Conservation (phyloP, 2,888 invertebrate genomes). For the Dichetophora obliterata region DNA sequence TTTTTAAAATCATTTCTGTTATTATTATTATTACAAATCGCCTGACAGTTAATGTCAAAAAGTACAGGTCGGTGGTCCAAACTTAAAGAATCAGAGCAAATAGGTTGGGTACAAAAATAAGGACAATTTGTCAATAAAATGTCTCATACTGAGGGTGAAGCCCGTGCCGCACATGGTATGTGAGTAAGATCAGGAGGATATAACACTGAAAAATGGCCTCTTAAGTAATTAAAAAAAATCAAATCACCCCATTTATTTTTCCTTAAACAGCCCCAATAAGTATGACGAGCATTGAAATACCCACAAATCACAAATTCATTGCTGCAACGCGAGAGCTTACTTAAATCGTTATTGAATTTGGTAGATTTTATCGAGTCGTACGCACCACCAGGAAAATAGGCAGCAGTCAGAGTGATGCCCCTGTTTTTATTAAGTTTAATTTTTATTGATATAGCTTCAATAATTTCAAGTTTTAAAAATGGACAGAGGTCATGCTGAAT, state of each 20-base stretch:
- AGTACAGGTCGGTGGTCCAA: no score
- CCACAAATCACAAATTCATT: no score
- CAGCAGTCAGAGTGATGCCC: not conserved
- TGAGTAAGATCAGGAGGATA: not conserved
- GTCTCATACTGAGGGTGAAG: no score
- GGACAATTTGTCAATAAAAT: no score
- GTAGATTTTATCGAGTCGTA: not conserved
- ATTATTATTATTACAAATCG: no score
- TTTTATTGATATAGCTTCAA: not conserved
- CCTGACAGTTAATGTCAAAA: no score
- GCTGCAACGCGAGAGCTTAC: no score
- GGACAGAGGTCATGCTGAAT: not conserved
- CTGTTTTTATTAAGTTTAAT: not conserved
- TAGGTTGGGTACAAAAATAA: no score
- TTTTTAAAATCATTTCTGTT: no score
- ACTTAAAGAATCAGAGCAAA: no score
- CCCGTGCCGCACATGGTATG: not conserved
- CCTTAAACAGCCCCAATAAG: not conserved
- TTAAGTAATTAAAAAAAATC: not conserved
- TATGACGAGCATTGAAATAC: not conserved
- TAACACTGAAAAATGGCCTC: not conserved
- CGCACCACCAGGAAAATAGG: constrained; percentile 1
- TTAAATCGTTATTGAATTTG: not conserved
- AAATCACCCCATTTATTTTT: not conserved
- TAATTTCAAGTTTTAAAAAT: not conserved